These are phyloP conservation scores for Conchocele bisecta DNA, from an alignment of 2,888 invertebrate genomes.

Conservation along the genomic window DNA sequence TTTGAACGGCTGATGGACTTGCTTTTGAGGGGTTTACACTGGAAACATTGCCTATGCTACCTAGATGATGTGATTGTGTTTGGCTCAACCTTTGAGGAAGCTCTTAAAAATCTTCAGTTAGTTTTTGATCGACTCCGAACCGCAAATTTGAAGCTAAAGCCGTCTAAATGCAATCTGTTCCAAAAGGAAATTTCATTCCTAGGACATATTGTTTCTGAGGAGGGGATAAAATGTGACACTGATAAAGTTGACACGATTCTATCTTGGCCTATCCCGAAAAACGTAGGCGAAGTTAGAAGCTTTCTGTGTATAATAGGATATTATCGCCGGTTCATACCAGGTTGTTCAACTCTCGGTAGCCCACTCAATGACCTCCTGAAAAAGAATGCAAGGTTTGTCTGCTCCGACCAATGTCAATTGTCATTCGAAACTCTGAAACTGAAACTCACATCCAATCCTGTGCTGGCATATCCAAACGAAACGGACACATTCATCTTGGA, in stretches of 20 bases:
- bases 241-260: constrained; percentile 10
- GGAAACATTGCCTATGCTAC: constrained; percentile 31
- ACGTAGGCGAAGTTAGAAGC: constrained; percentile 15
- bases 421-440: constrained; percentile 22
- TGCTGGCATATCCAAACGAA: constrained; percentile 22
- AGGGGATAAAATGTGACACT: constrained; percentile 29
- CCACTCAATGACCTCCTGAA: constrained; percentile 19
- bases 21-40: constrained; percentile 21
- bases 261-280: constrained; percentile 28
- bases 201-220: constrained; percentile 25
- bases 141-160: constrained; percentile 46
- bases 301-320: constrained; percentile 32
- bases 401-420: constrained; percentile 6
- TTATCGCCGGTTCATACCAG: constrained; percentile 29
- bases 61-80: constrained; percentile 31
- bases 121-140: constrained; percentile 31
- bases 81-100: constrained; percentile 25
- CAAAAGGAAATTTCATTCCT: constrained; percentile 12
- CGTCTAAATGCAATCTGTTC: constrained; percentile 30
- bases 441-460: constrained; percentile 7
- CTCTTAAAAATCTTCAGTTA: constrained; percentile 16
- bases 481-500: constrained; percentile 50
- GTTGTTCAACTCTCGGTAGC: constrained; percentile 22
- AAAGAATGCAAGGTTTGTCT: constrained; percentile 13
- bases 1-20: constrained; percentile 44